Percentiles rank a stretch among this genome's conserved stretches.
phyloP scores from a whole-genome alignment of 2,888 invertebrate genomes.

The Ormyrus rosae region DNA sequence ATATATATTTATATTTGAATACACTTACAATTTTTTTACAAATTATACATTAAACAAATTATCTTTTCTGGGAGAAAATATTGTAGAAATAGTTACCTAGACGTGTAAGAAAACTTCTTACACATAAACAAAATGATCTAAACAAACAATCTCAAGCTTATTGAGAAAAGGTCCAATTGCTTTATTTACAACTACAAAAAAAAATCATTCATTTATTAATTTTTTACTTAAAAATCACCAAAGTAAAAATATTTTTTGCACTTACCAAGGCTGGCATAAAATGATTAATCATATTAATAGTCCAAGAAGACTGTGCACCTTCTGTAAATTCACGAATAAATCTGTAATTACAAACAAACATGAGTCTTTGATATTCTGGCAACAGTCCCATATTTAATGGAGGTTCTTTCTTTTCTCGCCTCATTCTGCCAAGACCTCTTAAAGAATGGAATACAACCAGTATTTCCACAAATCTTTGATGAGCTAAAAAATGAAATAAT shows the following conservation, averaged over 20 bases:
- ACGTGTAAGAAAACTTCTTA: neutral
- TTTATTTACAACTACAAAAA: neutral
- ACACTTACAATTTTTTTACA: neutral
- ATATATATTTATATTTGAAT: neutral
- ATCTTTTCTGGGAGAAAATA: neutral
- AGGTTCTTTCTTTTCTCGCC: neutral
- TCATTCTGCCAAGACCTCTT: conserved; percentile 63
- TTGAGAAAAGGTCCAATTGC: neutral
- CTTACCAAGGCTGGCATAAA: no score
- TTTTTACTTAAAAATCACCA: no score
- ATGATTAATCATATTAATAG: conserved; percentile 76
- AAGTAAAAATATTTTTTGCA: no score
- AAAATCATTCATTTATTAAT: no score
- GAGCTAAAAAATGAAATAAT: conserved; percentile 38
- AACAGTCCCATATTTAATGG: conserved; percentile 15
- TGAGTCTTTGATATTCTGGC: conserved; percentile 60
- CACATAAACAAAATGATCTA: conserved; percentile 5
- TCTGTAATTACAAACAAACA: conserved; percentile 71
- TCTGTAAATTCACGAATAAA: conserved; percentile 77
- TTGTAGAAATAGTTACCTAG: conserved; percentile 13
- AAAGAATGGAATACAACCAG: conserved; percentile 74
- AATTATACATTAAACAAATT: neutral
- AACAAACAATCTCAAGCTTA: neutral
- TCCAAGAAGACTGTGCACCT: conserved; percentile 76
- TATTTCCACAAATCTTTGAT: conserved; percentile 75